These are phyloP conservation scores for Nomada lathburiana DNA, from an alignment of 2,888 invertebrate genomes.

Conservation along the genomic window DNA sequence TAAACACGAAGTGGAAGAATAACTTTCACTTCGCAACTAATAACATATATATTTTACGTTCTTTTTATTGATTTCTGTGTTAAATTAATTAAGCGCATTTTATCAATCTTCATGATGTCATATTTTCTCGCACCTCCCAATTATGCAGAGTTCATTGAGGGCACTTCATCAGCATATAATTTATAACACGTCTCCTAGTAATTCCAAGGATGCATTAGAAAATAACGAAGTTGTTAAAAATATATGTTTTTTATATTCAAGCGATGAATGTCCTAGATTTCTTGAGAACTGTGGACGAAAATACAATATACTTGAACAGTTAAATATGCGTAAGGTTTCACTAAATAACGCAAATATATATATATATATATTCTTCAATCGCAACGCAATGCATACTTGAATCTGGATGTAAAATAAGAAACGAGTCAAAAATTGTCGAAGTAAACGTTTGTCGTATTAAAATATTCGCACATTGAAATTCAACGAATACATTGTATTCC, in stretches of 20 bases:
- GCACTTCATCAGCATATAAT: conserved; percentile 10
- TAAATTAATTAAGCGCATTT: background rate
- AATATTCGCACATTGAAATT: too few species aligned
- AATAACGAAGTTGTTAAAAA: conserved; percentile 7
- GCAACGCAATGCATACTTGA: too few species aligned
- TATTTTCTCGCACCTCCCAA: background rate
- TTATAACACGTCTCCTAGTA: background rate
- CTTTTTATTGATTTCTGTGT: background rate
- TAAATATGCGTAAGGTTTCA: too few species aligned
- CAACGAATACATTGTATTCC: too few species aligned
- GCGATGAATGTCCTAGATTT: background rate
- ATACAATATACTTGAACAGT: background rate
- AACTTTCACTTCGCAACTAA: background rate
- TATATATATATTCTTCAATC: too few species aligned
- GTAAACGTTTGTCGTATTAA: too few species aligned
- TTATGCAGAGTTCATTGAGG: background rate
- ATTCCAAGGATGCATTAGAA: conserved; percentile 8
- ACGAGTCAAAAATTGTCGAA: too few species aligned
- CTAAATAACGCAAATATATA: too few species aligned
- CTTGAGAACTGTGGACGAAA: background rate
- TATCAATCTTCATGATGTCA: background rate
- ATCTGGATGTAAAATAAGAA: too few species aligned
- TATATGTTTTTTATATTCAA: background rate
- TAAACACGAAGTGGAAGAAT: too few species aligned
- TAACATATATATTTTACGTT: background rate